Evolutionary conservation across 2,888 invertebrate genomes (phyloP).

Genomic region (Pristionchus fissidentatus): DNA sequence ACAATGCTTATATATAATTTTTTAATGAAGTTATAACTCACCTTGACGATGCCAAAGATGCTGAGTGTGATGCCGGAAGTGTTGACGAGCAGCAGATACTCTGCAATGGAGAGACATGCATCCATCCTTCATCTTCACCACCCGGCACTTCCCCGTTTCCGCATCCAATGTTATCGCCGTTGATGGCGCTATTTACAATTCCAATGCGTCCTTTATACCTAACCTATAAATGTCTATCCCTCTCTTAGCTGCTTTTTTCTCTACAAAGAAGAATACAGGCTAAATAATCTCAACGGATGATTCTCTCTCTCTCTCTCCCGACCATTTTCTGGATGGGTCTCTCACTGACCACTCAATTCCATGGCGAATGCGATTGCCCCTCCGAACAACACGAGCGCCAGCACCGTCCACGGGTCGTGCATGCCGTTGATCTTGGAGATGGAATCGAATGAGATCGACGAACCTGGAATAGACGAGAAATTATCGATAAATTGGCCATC

Average conservation of each 20-base stretch:
- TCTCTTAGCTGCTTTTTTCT: too few relatives aligned
- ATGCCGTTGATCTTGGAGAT: slow-evolving; percentile 63
- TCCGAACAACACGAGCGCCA: slow-evolving; percentile 82
- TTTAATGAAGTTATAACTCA: slow-evolving; percentile 76
- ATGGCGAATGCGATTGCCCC: slow-evolving; percentile 91
- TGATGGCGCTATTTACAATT: too few relatives aligned
- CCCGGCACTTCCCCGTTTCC: too few relatives aligned
- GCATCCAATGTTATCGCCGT: too few relatives aligned
- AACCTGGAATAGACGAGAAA: slow-evolving; percentile 53
- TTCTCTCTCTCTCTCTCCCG: too few relatives aligned
- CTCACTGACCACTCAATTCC: slow-evolving; percentile 79
- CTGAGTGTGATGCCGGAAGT: slow-evolving; percentile 96
- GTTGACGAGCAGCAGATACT: slow-evolving; percentile 91
- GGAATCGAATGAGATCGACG: slow-evolving; percentile 59
- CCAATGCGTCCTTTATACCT: too few relatives aligned
- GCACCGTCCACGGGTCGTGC: slow-evolving; percentile 64
- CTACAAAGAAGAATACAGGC: not conserved
- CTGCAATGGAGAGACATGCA: slow-evolving; percentile 79
- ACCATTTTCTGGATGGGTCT: too few relatives aligned
- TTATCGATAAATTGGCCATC: too few relatives aligned
- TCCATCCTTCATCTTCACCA: too few relatives aligned
- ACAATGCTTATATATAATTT: not conserved
- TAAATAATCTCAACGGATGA: too few relatives aligned
- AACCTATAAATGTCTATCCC: too few relatives aligned
- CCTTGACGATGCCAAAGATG: slow-evolving; percentile 96